Percentiles rank a stretch among this genome's conserved stretches.
phyloP scores from a whole-genome alignment of 2,113 vertebrate species.

The Cricetomys ansorgei region DNA sequence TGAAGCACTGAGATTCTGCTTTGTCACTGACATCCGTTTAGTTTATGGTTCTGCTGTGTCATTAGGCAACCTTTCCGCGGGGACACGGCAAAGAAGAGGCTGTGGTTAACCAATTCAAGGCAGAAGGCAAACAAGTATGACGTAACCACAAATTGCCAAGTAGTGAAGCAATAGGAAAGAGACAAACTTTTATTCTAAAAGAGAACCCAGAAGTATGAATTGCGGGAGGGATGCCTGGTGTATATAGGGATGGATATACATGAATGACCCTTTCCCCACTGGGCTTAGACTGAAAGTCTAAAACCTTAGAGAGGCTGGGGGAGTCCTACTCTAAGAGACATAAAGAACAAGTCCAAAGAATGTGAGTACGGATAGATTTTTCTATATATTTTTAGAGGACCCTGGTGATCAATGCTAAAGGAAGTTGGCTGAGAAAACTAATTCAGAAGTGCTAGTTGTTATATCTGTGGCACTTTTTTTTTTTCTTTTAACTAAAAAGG shows the following conservation, averaged over 20 bases:
- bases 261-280: background rate
- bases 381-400: background rate
- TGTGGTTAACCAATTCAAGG: constrained; percentile 27
- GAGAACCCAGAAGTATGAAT: accelerated
- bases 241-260: background rate
- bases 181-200: background rate
- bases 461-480: background rate
- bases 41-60: constrained; percentile 73
- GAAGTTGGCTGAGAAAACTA: background rate
- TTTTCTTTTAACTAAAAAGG: background rate
- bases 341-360: background rate
- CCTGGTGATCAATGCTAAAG: background rate
- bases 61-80: constrained; percentile 52
- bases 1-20: constrained; percentile 63
- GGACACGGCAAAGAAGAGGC: constrained; percentile 3
- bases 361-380: background rate
- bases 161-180: background rate
- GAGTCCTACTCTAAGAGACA: background rate
- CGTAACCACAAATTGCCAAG: background rate
- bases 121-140: background rate
- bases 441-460: background rate
- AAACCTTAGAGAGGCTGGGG: background rate
- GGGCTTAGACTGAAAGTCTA: background rate
- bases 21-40: constrained; percentile 72
- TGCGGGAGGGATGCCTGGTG: background rate